Evolutionary conservation across 2,888 invertebrate genomes (phyloP).

Genomic region (Acheta domesticus): DNA sequence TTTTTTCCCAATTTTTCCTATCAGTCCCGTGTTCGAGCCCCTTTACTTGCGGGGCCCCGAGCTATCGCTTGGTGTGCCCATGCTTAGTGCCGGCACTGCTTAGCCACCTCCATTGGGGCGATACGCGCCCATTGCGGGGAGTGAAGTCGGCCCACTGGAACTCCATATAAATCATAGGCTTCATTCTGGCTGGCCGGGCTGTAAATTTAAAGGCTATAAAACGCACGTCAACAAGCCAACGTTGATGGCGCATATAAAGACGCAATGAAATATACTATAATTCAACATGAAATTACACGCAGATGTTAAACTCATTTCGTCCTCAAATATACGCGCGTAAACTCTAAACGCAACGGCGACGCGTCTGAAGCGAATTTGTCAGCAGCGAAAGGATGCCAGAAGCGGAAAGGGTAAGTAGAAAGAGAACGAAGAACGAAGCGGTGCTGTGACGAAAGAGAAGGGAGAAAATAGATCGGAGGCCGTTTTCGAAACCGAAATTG

Average conservation of each 20-base stretch:
- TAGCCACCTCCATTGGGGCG: no score
- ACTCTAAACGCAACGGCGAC: background rate
- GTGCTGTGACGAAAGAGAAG: no score
- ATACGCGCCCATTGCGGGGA: background rate
- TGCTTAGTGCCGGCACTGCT: no score
- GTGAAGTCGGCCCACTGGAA: background rate
- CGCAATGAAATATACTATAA: slow-evolving; percentile 18
- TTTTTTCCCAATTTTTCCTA: no score
- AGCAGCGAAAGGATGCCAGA: background rate
- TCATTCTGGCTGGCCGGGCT: background rate
- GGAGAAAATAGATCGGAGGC: no score
- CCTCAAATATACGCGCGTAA: background rate
- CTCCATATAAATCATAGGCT: slow-evolving; percentile 10
- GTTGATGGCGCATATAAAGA: slow-evolving; percentile 18
- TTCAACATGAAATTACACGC: slow-evolving; percentile 1
- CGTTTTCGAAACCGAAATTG: no score
- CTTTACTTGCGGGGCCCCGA: no score
- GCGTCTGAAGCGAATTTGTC: background rate
- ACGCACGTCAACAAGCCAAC: background rate
- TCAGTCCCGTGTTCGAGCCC: no score
- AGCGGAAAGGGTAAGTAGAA: no score
- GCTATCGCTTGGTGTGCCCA: no score
- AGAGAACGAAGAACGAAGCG: no score
- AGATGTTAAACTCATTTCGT: slow-evolving; percentile 18
- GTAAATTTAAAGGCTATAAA: slow-evolving; percentile 18